Evolutionary conservation across 2,888 invertebrate species (phyloP).

Genomic region (Cryptocheilus praepositus): DNA sequence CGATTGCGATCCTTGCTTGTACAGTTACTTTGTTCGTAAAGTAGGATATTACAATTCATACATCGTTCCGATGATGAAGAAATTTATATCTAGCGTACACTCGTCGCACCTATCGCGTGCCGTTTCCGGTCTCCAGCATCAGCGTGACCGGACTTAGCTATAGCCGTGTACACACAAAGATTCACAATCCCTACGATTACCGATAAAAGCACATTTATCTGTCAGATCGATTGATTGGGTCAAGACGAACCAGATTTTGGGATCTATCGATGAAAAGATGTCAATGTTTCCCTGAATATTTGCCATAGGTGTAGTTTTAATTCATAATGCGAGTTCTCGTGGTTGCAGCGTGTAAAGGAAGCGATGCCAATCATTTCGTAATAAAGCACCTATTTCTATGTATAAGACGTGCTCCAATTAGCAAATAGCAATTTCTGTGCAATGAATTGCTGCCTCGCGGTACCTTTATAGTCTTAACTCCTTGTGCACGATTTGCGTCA

Average conservation of each 20-base stretch:
- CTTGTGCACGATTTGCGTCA: constrained; percentile 20
- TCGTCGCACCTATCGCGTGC: too few species aligned
- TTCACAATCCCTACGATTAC: too few species aligned
- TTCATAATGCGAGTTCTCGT: constrained; percentile 30
- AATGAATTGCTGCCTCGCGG: constrained; percentile 39
- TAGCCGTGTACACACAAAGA: too few species aligned
- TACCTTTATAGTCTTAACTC: constrained; percentile 37
- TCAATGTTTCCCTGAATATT: constrained; percentile 42
- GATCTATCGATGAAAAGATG: constrained; percentile 19
- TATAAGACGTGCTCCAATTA: constrained; percentile 32
- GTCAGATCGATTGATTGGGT: neutral
- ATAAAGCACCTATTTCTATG: constrained; percentile 17
- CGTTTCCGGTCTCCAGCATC: too few species aligned
- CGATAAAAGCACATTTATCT: neutral
- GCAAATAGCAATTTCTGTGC: constrained; percentile 46
- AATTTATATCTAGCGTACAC: too few species aligned
- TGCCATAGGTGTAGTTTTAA: constrained; percentile 22
- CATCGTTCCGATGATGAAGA: too few species aligned
- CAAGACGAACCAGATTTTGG: constrained; percentile 14
- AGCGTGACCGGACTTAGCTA: too few species aligned
- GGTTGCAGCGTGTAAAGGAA: constrained; percentile 50
- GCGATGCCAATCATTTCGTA: constrained; percentile 50
- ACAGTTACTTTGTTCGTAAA: too few species aligned
- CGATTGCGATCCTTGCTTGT: too few species aligned
- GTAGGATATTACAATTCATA: too few species aligned